Evolutionary conservation across 2,113 vertebrate genomes (phyloP).

Genomic region (Hyaena hyaena): DNA sequence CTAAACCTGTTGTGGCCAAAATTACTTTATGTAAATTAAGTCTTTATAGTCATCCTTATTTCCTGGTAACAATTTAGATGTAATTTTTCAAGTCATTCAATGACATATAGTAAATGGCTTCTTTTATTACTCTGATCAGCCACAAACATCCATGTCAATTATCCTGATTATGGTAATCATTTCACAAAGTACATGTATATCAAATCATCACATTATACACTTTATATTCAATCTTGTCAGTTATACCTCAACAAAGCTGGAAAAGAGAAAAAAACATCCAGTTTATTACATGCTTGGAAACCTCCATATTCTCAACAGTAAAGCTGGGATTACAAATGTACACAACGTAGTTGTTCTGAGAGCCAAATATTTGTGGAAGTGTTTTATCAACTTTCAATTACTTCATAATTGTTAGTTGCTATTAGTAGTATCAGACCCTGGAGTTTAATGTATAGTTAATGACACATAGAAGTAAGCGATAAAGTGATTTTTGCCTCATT

Average conservation of each 20-base stretch:
- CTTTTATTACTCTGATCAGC: not conserved
- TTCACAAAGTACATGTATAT: not conserved
- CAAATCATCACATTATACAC: not conserved
- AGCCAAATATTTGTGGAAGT: not conserved
- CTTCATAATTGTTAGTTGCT: not conserved
- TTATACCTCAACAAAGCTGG: not conserved
- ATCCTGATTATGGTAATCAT: not conserved
- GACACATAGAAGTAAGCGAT: slow-evolving; percentile 20
- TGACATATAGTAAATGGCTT: not conserved
- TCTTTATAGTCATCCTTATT: not conserved
- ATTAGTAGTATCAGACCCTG: not conserved
- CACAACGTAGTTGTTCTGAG: not conserved
- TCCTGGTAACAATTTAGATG: not conserved
- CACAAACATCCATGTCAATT: not conserved
- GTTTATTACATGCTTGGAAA: not conserved
- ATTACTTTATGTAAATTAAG: not conserved
- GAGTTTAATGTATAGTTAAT: slow-evolving; percentile 38
- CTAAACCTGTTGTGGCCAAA: not conserved
- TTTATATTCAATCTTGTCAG: not conserved
- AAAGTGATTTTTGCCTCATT: slow-evolving; percentile 42
- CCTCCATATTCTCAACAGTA: not conserved
- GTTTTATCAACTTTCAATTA: not conserved
- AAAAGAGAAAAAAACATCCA: not conserved
- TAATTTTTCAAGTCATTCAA: not conserved
- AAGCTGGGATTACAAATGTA: slow-evolving; percentile 19